Base-by-base conservation (phyloP, 2,888 invertebrate genomes). In the Agriopis aurantiaria region DNA sequence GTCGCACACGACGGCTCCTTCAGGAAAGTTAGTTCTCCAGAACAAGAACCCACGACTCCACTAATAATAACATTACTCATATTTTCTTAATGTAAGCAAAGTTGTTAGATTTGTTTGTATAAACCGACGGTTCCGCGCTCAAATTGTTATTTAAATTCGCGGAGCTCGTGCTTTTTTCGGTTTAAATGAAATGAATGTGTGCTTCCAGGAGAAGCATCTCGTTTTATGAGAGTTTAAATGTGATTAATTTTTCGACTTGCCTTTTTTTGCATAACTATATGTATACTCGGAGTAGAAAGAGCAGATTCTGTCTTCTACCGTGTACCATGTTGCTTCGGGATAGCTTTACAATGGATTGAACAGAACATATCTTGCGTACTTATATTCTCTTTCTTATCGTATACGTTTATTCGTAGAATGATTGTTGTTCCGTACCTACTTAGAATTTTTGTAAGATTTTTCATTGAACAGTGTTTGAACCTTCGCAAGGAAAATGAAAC, bases 141-240 rank as follows among this genome's bases (percentile, higher is more conserved):
- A 80, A 84, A 88, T 87, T 85, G 86, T 90, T 90, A 91, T 91
- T 89, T 90, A 91, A 90, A 90, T 88, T 86, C 84, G 78, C 84
- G 78, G 81, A 83, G 85, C 84, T 82, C 73, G 75, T 45, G 56
- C 61, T 67, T 73, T 76, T 74, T 72, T 67, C 68, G 46, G 68
- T 72, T 67, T 73, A 73, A 77, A 72, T 71, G 72, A 73, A 78
- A 74, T 75, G 68, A 55, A 69, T 68, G 68, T 71, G 60, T 57
- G 69, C 65, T 72, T 65, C 45, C n/a, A 53, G 23, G 43, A 46
- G 33, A 33, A 33, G 17, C 6, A 49, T 51, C 23, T 46, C 5
- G 23, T 52, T 46, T 43, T 14, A 52, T 58, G 45, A 43, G 52
- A 63, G 45, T 40, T 41, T 53, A 49, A 33, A 51, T 33, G 40